A percentile compares a stretch with the other conserved stretches of the same genome.
Evolutionary conservation across 2,888 invertebrate genomes (phyloP).

Genomic region (Thalpophila matura): DNA sequence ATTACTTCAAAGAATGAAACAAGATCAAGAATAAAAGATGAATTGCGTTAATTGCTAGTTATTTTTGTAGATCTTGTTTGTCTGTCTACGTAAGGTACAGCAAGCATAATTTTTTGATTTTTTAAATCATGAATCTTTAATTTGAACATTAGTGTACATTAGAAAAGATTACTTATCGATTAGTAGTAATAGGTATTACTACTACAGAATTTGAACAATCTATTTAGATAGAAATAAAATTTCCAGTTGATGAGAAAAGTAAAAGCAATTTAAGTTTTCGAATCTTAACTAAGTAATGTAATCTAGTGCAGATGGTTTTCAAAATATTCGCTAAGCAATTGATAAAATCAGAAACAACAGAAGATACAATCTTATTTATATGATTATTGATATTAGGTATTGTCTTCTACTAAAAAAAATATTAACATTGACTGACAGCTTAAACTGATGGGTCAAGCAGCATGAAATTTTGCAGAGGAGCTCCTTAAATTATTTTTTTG

Average conservation of each 20-base stretch:
- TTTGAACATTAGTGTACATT: too few relatives aligned
- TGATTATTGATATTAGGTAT: too few relatives aligned
- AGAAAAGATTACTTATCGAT: not conserved
- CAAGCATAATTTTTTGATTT: not conserved
- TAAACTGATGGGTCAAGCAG: too few relatives aligned
- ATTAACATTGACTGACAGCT: too few relatives aligned
- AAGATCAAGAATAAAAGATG: constrained; percentile 67
- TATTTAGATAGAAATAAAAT: constrained; percentile 8
- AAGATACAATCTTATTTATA: not conserved
- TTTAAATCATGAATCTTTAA: not conserved
- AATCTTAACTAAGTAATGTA: not conserved
- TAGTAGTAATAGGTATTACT: not conserved
- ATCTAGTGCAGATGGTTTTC: constrained; percentile 1
- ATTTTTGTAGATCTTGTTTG: constrained; percentile 46
- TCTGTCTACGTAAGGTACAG: constrained; percentile 15
- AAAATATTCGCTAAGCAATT: constrained; percentile 3
- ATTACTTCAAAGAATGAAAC: constrained; percentile 77
- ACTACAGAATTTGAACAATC: not conserved
- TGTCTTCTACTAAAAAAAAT: too few relatives aligned
- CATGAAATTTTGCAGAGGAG: too few relatives aligned
- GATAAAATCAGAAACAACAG: not conserved
- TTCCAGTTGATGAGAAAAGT: constrained; percentile 14
- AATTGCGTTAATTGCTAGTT: constrained; percentile 64
- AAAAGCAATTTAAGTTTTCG: constrained; percentile 40
- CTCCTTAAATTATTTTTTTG: too few relatives aligned